Conservation (phyloP, 2,113 vertebrate species). For the Myanophis thanlyinensis region DNA sequence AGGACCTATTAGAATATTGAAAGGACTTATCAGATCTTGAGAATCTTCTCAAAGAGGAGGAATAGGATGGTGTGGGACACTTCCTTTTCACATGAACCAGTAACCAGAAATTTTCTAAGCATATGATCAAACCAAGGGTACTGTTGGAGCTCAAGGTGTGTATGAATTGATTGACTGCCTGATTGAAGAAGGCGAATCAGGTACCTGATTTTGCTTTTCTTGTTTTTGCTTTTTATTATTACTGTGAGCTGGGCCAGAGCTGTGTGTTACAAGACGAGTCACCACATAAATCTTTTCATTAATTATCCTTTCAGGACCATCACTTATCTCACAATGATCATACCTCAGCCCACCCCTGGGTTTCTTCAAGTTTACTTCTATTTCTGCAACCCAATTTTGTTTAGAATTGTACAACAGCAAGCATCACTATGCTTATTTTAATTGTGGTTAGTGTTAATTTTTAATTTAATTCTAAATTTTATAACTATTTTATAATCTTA, state of each 20-base stretch:
- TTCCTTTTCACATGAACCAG: background rate
- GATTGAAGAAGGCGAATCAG: background rate
- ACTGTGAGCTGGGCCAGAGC: background rate
- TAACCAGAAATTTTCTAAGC: background rate
- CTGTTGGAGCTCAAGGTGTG: background rate
- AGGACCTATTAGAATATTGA: too few species aligned
- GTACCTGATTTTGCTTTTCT: background rate
- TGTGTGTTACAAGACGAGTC: background rate
- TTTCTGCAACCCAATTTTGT: background rate
- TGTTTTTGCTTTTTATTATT: background rate
- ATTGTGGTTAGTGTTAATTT: too few species aligned
- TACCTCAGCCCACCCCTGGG: background rate
- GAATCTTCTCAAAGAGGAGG: background rate
- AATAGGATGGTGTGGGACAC: background rate
- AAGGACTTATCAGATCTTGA: background rate
- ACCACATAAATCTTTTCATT: background rate
- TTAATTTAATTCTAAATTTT: too few species aligned
- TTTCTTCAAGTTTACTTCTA: background rate
- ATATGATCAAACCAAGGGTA: background rate
- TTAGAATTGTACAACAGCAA: background rate
- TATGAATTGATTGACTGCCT: background rate
- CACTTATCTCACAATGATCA: background rate
- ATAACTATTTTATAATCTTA: too few species aligned
- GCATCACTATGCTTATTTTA: too few species aligned
- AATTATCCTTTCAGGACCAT: background rate